Conservation (phyloP, 2,888 invertebrate species). For the Plebejus melissa region DNA sequence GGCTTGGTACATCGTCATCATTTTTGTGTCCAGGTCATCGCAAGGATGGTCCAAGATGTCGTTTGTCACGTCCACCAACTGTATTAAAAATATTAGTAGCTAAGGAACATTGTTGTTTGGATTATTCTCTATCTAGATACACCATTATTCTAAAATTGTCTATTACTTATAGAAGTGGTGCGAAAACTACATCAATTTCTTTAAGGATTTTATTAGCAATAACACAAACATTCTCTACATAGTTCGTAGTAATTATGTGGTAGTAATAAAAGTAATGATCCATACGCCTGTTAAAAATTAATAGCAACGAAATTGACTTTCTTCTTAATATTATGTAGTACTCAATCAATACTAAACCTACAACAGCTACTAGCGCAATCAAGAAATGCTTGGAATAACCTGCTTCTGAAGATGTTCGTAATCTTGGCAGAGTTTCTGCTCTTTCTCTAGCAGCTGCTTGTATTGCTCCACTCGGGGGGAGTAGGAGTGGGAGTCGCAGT, state of each 20-base stretch:
- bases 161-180: too few species aligned
- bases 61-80: conserved; percentile 81
- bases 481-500: conserved; percentile 81
- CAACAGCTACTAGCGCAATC: neutral
- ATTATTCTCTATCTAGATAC: too few species aligned
- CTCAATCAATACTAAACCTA: neutral
- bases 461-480: conserved; percentile 80
- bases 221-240: neutral
- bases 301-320: neutral
- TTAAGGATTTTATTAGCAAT: neutral
- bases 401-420: conserved; percentile 70
- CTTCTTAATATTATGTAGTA: too few species aligned
- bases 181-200: neutral
- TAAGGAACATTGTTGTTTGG: neutral
- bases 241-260: too few species aligned
- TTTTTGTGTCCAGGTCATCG: conserved; percentile 80
- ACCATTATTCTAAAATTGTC: too few species aligned
- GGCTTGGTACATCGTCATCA: conserved; percentile 81
- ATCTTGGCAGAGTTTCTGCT: conserved; percentile 78
- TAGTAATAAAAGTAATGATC: neutral
- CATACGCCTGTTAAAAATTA: neutral
- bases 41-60: conserved; percentile 82
- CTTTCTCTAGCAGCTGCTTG: conserved; percentile 80
- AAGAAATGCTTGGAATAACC: conserved; percentile 44
- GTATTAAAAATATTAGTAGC: neutral